These are phyloP conservation scores for Leptodactylus fallax DNA, from an alignment of 2,797 vertebrate genomes.

Conservation along the genomic window DNA sequence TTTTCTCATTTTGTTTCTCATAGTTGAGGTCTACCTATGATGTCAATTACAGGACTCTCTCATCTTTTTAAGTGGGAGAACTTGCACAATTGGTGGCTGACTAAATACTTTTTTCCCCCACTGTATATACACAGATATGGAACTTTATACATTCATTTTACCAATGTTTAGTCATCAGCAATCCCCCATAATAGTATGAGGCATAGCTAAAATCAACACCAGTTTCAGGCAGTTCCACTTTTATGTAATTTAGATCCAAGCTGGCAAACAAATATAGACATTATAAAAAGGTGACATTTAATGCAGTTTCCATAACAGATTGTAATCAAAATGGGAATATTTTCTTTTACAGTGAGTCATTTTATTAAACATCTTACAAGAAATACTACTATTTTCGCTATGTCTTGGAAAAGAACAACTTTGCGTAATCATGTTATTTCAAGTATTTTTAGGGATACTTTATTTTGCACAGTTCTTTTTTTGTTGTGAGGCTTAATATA, in stretches of 20 bases:
- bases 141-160: background rate
- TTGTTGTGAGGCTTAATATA: too few species aligned
- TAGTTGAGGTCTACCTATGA: too few species aligned
- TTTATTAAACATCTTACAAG: background rate
- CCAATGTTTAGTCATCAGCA: background rate
- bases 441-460: background rate
- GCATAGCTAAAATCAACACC: background rate
- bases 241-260: background rate
- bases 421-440: conserved; percentile 1
- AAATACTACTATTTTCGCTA: background rate
- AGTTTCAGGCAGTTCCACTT: background rate
- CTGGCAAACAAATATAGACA: background rate
- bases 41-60: too few species aligned
- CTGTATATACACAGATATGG: too few species aligned
- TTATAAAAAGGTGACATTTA: background rate
- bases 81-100: too few species aligned
- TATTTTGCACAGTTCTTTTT: background rate
- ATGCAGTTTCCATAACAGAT: background rate
- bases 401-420: background rate
- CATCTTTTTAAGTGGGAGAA: too few species aligned
- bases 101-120: too few species aligned
- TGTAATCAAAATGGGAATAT: background rate
- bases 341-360: conserved; percentile 12
- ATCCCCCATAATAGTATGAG: background rate
- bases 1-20: too few species aligned